Percentiles rank a stretch among this genome's conserved stretches.
Conservation (phyloP, 2,888 invertebrate species). For the Sphinx pinastri region DNA sequence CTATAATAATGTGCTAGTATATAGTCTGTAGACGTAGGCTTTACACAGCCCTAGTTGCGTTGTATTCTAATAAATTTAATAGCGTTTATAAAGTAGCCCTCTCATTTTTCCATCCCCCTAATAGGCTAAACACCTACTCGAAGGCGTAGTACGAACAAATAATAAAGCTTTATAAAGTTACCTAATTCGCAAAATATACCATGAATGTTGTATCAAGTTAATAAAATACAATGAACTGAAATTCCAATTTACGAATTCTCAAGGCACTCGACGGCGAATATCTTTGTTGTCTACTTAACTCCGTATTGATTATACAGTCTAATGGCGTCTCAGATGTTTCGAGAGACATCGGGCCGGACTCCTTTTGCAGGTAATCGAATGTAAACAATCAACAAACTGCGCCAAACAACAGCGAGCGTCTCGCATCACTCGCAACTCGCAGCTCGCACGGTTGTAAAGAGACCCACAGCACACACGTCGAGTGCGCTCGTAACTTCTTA, state of each 20-base stretch:
- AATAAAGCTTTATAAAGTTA: conserved; percentile 8
- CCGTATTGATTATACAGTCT: conserved; percentile 52
- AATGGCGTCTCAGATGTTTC: conserved; percentile 51
- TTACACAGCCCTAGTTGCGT: no score
- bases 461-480: conserved; percentile 13
- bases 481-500: conserved; percentile 59
- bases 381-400: conserved; percentile 61
- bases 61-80: no score
- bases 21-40: no score
- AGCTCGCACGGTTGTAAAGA: conserved; percentile 34
- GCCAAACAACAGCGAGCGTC: conserved; percentile 34
- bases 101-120: not conserved
- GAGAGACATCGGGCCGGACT: conserved; percentile 44
- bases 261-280: conserved; percentile 11
- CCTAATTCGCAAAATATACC: conserved; percentile 12
- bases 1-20: no score
- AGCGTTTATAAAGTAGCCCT: not conserved
- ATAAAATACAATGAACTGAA: conserved; percentile 16
- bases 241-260: conserved; percentile 18
- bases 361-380: conserved; percentile 59
- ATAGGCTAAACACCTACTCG: not conserved
- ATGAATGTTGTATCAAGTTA: conserved; percentile 22
- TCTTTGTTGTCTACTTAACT: conserved; percentile 34
- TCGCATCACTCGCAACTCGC: no score
- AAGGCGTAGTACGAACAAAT: conserved; percentile 8